Evolutionary conservation across 2,113 vertebrate genomes (phyloP).

Genomic region (Circaetus cinerascens): DNA sequence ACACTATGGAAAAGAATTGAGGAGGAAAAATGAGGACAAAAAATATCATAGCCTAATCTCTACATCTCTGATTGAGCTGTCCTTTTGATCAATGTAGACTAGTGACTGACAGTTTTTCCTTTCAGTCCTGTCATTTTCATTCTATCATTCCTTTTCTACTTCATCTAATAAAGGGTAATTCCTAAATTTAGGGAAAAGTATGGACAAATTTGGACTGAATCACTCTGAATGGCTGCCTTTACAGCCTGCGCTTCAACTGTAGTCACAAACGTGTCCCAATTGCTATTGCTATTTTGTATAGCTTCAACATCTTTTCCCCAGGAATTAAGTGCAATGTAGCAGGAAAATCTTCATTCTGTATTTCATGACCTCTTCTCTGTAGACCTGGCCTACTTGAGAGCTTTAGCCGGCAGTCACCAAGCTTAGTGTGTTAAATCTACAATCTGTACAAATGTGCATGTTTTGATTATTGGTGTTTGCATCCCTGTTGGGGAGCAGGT

Average conservation of each 20-base stretch:
- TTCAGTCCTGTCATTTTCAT: background rate
- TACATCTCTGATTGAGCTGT: slow-evolving; percentile 3
- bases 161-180: background rate
- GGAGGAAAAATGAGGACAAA: background rate
- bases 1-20: background rate
- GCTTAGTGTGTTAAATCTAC: background rate
- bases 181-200: background rate
- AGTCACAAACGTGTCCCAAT: background rate
- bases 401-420: background rate
- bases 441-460: background rate
- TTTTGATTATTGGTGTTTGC: background rate
- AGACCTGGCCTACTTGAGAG: background rate
- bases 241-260: background rate
- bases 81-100: background rate
- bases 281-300: background rate
- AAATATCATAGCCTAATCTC: background rate
- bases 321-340: background rate
- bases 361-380: background rate
- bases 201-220: background rate
- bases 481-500: background rate
- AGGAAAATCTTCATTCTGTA: background rate
- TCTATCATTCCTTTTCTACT: background rate
- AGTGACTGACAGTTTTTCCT: slow-evolving; percentile 10
- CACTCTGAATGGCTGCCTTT: background rate
- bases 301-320: background rate